These are phyloP conservation scores for Phoenicopterus ruber DNA, from an alignment of 2,113 vertebrate genomes.

Conservation along the genomic window DNA sequence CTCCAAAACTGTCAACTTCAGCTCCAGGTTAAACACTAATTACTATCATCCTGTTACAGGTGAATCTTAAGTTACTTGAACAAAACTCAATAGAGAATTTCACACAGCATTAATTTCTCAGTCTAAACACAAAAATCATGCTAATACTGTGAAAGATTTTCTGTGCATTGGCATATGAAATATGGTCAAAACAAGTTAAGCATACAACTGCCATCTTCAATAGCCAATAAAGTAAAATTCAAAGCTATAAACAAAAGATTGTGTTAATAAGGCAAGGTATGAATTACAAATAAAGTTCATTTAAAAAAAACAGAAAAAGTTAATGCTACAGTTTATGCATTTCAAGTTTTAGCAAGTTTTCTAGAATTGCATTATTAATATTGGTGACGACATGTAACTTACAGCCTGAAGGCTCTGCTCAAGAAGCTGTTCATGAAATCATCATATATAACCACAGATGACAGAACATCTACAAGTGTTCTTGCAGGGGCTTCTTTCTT, in stretches of 20 bases:
- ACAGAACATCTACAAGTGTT: not conserved
- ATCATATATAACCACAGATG: not conserved
- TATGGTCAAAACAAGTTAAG: not conserved
- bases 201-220: not conserved
- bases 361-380: not conserved
- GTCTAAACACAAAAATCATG: not conserved
- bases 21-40: not conserved
- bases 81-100: not conserved
- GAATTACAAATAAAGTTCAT: not conserved
- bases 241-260: not conserved
- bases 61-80: not conserved
- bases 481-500: not conserved
- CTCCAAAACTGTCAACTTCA: not conserved
- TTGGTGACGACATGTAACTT: rapidly evolving
- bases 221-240: not conserved
- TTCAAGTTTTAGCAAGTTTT: not conserved
- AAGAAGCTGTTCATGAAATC: not conserved
- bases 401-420: not conserved
- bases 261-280: not conserved
- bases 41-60: not conserved
- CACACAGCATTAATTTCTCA: not conserved
- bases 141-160: not conserved
- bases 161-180: not conserved
- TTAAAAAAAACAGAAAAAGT: not conserved
- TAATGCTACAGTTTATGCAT: not conserved